Percentiles rank a stretch among this genome's conserved stretches.
phyloP scores from a whole-genome alignment of 92 coral and sea anemone genomes.

The Nematostella vectensis region DNA sequence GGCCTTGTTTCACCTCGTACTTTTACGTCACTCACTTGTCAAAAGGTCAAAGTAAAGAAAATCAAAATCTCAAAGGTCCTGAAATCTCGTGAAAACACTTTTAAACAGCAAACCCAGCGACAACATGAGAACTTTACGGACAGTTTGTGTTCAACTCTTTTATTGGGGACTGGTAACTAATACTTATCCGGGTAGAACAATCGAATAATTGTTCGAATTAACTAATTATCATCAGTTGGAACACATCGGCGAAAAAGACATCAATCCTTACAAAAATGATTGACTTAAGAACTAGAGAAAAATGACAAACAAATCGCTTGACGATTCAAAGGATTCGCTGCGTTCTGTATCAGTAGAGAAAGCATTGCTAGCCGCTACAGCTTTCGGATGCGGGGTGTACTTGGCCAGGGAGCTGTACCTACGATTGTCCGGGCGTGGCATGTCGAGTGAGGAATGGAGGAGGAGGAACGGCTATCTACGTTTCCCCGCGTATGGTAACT shows the following conservation, averaged over 20 bases:
- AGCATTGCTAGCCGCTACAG: constrained; percentile 3
- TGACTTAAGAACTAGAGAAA: too few relatives aligned
- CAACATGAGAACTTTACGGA: too few relatives aligned
- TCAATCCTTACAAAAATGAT: too few relatives aligned
- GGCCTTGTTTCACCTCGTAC: not conserved
- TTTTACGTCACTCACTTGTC: not conserved
- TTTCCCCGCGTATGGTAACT: constrained; percentile 43
- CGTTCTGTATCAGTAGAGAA: not conserved
- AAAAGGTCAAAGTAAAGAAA: not conserved
- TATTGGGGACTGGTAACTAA: too few relatives aligned
- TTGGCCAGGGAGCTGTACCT: constrained; percentile 23
- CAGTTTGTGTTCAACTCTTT: too few relatives aligned
- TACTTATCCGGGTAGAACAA: too few relatives aligned
- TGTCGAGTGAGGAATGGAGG: constrained; percentile 6
- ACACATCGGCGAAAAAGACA: too few relatives aligned
- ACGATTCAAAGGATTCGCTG: not conserved
- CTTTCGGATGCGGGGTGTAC: constrained; percentile 34
- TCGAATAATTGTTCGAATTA: too few relatives aligned
- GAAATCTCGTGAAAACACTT: too few relatives aligned
- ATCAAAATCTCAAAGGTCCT: too few relatives aligned
- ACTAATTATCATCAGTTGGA: too few relatives aligned
- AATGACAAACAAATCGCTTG: not conserved
- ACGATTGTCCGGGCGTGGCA: constrained; percentile 7
- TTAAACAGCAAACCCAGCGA: too few relatives aligned
- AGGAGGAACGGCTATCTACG: constrained; percentile 45